Percentiles rank a stretch among this genome's conserved stretches.
These are phyloP conservation scores for Proterorhinus semilunaris DNA, from an alignment of 2,113 vertebrate genomes.

Conservation along the genomic window DNA sequence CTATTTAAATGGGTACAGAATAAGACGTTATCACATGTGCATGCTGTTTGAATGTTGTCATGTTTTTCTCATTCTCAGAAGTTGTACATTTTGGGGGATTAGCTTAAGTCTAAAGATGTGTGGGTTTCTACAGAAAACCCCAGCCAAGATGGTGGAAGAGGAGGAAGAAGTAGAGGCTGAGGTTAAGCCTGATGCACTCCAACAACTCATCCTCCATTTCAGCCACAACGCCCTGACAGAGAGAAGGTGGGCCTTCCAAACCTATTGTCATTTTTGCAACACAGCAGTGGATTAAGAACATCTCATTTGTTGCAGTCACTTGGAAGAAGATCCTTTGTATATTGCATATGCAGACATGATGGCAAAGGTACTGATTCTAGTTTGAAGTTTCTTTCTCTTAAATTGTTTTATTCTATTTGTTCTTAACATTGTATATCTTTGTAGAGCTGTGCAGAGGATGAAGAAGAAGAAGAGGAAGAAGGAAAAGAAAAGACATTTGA, in stretches of 20 bases:
- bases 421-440: constrained; percentile 1
- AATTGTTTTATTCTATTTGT: not conserved
- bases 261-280: not conserved
- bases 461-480: constrained; percentile 86
- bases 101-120: constrained; percentile 33
- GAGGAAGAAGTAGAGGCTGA: constrained; percentile 90
- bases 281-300: not conserved
- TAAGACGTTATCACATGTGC: constrained; percentile 43
- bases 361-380: constrained; percentile 85
- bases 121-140: constrained; percentile 83
- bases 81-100: not conserved
- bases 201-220: constrained; percentile 97
- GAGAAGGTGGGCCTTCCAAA: constrained; percentile 80
- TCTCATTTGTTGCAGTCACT: constrained; percentile 73
- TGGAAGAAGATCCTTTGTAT: constrained; percentile 92
- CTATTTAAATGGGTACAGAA: constrained; percentile 39
- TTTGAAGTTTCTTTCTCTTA: not conserved
- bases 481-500: constrained; percentile 98
- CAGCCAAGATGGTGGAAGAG: constrained; percentile 84
- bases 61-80: constrained; percentile 27
- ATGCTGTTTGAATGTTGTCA: constrained; percentile 45
- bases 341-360: constrained; percentile 98
- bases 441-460: constrained; percentile 83
- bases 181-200: constrained; percentile 90
- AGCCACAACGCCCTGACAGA: constrained; percentile 95